Evolutionary conservation across 2,888 invertebrate species (phyloP).

Genomic region (Hemithea aestivaria): DNA sequence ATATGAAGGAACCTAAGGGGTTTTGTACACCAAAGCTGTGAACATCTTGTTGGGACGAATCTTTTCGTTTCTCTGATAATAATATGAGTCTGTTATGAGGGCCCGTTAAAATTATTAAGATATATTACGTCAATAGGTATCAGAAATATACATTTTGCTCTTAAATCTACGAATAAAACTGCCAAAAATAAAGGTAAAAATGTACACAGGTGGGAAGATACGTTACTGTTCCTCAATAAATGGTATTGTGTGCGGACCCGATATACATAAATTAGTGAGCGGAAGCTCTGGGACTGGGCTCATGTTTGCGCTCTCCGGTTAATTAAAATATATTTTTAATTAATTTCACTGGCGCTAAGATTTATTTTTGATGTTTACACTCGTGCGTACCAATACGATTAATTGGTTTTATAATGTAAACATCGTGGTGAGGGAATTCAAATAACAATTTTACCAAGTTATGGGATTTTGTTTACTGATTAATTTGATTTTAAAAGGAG

Average conservation of each 20-base stretch:
- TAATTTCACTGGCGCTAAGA: slow-evolving; percentile 21
- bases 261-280: slow-evolving; percentile 15
- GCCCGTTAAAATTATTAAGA: too few relatives aligned
- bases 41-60: too few relatives aligned
- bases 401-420: slow-evolving; percentile 9
- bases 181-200: too few relatives aligned
- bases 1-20: slow-evolving; percentile 48
- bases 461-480: too few relatives aligned
- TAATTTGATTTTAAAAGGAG: too few relatives aligned
- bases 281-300: slow-evolving; percentile 20
- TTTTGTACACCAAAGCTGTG: too few relatives aligned
- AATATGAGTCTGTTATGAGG: too few relatives aligned
- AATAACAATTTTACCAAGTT: not conserved
- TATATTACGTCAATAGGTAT: too few relatives aligned
- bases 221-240: slow-evolving; percentile 6
- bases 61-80: too few relatives aligned
- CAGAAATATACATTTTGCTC: too few relatives aligned
- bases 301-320: slow-evolving; percentile 30
- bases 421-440: not conserved
- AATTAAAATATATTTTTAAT: slow-evolving; percentile 34
- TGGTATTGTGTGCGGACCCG: slow-evolving; percentile 7
- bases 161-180: too few relatives aligned
- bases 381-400: slow-evolving; percentile 4
- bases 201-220: not conserved
- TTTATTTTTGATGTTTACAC: slow-evolving; percentile 12